Evolutionary conservation across 2,797 vertebrate genomes (phyloP).

Genomic region (Sciurus carolinensis): DNA sequence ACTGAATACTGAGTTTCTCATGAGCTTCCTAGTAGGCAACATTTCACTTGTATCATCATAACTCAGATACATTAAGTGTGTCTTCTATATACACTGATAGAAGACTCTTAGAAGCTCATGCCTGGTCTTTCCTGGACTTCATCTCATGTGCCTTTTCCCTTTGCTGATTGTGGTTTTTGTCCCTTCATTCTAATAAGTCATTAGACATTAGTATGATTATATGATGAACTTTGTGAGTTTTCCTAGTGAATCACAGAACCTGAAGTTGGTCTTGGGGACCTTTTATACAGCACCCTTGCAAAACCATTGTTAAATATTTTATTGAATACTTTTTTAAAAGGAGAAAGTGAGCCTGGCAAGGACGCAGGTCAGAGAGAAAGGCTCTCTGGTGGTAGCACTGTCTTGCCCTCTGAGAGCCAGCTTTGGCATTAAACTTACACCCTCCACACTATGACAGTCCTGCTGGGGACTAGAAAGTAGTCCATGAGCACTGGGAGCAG

Average conservation of each 20-base stretch:
- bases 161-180: conserved; percentile 67
- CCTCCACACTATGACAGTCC: not conserved
- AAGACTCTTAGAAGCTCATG: conserved; percentile 55
- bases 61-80: conserved; percentile 46
- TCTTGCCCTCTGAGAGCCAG: conserved; percentile 37
- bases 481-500: conserved; percentile 33
- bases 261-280: not conserved
- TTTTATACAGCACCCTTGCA: not conserved
- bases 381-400: not conserved
- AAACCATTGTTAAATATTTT: conserved; percentile 60
- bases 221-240: conserved; percentile 34
- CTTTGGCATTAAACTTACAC: conserved; percentile 31
- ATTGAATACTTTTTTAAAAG: not conserved
- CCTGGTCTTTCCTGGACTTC: conserved; percentile 45
- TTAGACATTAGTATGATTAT: conserved; percentile 10
- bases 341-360: conserved; percentile 37
- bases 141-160: not conserved
- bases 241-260: conserved; percentile 57
- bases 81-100: conserved; percentile 29
- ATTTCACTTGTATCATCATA: conserved; percentile 40
- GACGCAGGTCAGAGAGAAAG: conserved; percentile 46
- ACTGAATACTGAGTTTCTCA: not conserved
- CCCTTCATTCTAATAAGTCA: conserved; percentile 55
- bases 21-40: conserved; percentile 55
- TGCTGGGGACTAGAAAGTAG: not conserved